phyloP scores from a whole-genome alignment of 2,888 invertebrate species.

The Drosophila limbata region DNA sequence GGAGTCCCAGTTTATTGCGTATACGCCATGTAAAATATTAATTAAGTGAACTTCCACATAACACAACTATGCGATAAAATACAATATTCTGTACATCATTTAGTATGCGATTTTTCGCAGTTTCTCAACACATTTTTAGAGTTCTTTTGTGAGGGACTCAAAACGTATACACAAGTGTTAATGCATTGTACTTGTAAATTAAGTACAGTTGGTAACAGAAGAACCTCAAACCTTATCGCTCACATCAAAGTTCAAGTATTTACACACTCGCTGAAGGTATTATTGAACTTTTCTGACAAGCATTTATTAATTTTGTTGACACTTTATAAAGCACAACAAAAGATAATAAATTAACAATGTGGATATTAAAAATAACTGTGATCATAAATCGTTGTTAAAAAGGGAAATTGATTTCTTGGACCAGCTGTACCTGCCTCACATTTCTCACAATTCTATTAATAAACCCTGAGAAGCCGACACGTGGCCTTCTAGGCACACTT shows the following conservation, averaged over 20 bases:
- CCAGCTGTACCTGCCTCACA: slow-evolving; percentile 15
- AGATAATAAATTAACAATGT: slow-evolving; percentile 46
- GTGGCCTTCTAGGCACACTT: slow-evolving; percentile 5
- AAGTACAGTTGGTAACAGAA: slow-evolving; percentile 53
- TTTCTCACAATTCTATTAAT: slow-evolving; percentile 18
- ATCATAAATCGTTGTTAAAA: slow-evolving; percentile 6
- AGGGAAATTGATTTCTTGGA: neutral
- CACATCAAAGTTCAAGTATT: slow-evolving; percentile 45
- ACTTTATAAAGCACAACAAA: slow-evolving; percentile 29
- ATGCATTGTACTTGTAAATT: slow-evolving; percentile 13
- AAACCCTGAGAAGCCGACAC: neutral
- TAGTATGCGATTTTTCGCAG: slow-evolving; percentile 20
- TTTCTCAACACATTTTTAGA: neutral
- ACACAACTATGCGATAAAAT: slow-evolving; percentile 12
- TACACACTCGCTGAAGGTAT: slow-evolving; percentile 5
- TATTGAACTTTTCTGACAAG: slow-evolving; percentile 24
- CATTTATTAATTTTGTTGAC: slow-evolving; percentile 34
- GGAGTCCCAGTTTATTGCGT: slow-evolving; percentile 5
- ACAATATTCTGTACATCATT: slow-evolving; percentile 2
- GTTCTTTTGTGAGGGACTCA: neutral
- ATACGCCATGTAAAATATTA: slow-evolving; percentile 35
- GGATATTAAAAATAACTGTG: slow-evolving; percentile 26
- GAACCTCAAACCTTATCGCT: slow-evolving; percentile 41
- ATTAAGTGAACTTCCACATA: slow-evolving; percentile 15
- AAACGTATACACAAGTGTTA: neutral